Conservation (phyloP, 2,113 vertebrate species). For the Sminthopsis crassicaudata region DNA sequence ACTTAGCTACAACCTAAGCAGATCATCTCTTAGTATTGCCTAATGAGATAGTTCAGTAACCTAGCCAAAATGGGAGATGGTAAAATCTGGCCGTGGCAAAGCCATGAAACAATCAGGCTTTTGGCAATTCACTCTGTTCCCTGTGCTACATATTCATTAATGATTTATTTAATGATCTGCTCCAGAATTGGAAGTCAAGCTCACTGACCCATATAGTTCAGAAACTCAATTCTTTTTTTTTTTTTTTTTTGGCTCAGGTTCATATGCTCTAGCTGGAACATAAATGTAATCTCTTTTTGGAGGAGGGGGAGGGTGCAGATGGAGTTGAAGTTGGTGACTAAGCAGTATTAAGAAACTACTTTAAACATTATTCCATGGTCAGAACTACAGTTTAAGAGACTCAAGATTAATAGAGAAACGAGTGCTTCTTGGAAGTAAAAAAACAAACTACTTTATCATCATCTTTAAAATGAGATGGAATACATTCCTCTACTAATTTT, state of each 20-base stretch:
- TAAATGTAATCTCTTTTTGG: background rate
- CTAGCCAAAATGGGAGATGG: background rate
- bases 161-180: background rate
- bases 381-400: background rate
- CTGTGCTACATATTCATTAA: background rate
- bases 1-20: background rate
- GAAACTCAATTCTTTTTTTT: background rate
- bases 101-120: background rate
- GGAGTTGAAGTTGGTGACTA: background rate
- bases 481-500: constrained; percentile 62
- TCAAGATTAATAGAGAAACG: background rate
- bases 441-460: background rate
- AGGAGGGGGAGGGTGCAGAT: too few species aligned
- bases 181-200: background rate
- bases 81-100: background rate
- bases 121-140: background rate
- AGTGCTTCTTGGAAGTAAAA: constrained; percentile 8
- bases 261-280: background rate
- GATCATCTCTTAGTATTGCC: background rate
- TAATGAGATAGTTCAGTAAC: background rate
- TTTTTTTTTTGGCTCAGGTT: background rate
- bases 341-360: background rate
- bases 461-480: background rate
- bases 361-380: background rate
- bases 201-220: background rate